Percentiles rank a stretch among this genome's conserved stretches.
Conservation (phyloP, 2,888 invertebrate genomes). For the Selenia dentaria region DNA sequence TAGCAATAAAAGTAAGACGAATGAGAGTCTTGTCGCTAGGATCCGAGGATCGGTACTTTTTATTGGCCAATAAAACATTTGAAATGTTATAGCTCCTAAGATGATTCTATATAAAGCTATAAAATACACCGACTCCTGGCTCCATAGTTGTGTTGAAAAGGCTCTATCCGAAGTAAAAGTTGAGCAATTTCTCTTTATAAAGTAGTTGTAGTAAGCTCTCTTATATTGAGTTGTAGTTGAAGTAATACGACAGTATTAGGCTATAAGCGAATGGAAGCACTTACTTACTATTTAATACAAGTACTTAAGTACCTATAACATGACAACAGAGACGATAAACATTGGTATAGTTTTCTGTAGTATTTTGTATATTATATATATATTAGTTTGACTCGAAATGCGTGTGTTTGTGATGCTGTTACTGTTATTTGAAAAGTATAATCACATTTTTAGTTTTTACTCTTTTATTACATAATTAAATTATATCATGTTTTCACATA, state of each 20-base stretch:
- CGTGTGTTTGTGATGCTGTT: no score
- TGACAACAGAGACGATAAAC: no score
- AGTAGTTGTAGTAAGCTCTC: neutral
- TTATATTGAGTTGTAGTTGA: neutral
- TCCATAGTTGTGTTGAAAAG: neutral
- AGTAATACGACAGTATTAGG: neutral
- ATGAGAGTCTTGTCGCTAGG: constrained; percentile 14
- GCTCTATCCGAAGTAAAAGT: neutral
- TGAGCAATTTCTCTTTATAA: neutral
- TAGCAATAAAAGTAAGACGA: constrained; percentile 20
- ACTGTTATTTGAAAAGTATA: no score
- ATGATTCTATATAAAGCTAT: constrained; percentile 15
- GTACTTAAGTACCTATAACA: no score
- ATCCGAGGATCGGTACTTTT: constrained; percentile 20
- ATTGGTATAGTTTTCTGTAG: no score
- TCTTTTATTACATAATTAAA: no score
- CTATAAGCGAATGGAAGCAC: no score
- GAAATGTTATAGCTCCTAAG: constrained; percentile 16
- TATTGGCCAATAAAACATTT: constrained; percentile 27
- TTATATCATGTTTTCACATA: no score
- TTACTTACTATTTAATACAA: no score
- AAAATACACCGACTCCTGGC: constrained; percentile 12
- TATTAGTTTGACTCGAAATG: no score
- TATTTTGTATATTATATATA: no score
- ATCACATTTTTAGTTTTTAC: no score